Evolutionary conservation across 2,888 invertebrate species (phyloP), one percentile per base, ranked within the genome.

Genomic region (Amphipyra tragopoginis): DNA sequence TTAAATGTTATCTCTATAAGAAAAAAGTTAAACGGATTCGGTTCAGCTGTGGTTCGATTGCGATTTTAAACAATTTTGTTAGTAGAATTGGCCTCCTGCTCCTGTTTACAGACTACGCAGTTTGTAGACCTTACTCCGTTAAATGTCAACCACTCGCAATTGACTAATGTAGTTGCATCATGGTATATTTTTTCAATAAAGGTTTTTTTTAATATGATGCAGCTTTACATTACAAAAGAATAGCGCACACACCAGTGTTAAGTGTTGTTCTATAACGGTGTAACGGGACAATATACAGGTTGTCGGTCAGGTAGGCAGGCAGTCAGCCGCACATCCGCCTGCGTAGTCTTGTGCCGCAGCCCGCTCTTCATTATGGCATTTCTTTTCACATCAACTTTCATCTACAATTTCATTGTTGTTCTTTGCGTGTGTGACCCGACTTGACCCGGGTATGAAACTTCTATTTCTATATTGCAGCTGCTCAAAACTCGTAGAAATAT

Each of bases 271-370:
- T 67, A 60, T 71, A 71, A 56, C 65, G 61, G 60, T 56, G 51
- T 88, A 87, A 87, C 86, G 86, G 86, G 67, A 78, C 68, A 62
- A 70, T 71, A 64, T 65, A 55, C 72, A 63, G 64, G 73, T 76
- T 73, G 63, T 59, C 68, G 79, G 79, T 83, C 79, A 85, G 78
- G 81, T 80, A 84, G 78, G 73, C 77, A 80, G 69, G 79, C 85
- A 85, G 76, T 80, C 77, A 80, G 81, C 79, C 86, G 81, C 75
- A 82, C 81, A 88, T 89, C 89, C 88, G 87, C 77, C 72, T 77
- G 66, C 70, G 68, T 65, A 66, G 66, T 59, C 67, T 69, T 64
- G 66, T 69, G 49, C 74, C 68, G 72, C 63, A 57, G 52, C 51
- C 75, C 73, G 77, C 68, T 58, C 57, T 55, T 56, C 44, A 62